These are phyloP conservation scores for Arctia plantaginis DNA, from an alignment of 2,888 invertebrate species.

Conservation along the genomic window DNA sequence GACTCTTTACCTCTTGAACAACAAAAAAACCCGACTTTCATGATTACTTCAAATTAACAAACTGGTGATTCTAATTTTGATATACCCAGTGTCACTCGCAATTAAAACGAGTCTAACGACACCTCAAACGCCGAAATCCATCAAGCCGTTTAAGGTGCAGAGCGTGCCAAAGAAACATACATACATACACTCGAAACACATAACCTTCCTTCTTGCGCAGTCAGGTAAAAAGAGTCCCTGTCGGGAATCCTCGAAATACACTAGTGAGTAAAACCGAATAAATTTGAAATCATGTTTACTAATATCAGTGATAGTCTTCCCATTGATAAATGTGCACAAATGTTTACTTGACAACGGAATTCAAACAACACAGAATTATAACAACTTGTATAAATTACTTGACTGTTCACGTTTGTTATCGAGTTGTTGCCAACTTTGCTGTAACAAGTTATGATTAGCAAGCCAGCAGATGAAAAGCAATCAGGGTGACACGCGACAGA, in stretches of 20 bases:
- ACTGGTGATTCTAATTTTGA: no score
- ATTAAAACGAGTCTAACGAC: no score
- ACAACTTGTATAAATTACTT: no score
- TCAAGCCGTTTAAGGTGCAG: no score
- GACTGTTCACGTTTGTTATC: constrained; percentile 29
- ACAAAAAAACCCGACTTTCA: no score
- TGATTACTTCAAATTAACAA: no score
- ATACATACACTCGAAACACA: no score
- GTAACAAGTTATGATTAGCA: constrained; percentile 37
- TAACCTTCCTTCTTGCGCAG: not conserved
- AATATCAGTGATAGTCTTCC: not conserved
- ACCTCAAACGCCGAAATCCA: no score
- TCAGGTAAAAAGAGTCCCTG: not conserved
- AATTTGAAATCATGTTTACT: no score
- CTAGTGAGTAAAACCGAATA: not conserved
- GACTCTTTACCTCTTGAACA: no score
- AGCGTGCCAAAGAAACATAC: no score
- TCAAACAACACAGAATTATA: not conserved
- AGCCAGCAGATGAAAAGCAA: constrained; percentile 34
- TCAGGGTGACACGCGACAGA: constrained; percentile 38
- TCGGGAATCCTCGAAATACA: not conserved
- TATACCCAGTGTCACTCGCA: no score
- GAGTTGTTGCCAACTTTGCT: constrained; percentile 26
- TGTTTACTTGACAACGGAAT: not conserved
- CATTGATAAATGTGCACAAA: not conserved